phyloP scores from a whole-genome alignment of 35 echinoderm and acorn worm species.

The Eucidaris tribuloides region DNA sequence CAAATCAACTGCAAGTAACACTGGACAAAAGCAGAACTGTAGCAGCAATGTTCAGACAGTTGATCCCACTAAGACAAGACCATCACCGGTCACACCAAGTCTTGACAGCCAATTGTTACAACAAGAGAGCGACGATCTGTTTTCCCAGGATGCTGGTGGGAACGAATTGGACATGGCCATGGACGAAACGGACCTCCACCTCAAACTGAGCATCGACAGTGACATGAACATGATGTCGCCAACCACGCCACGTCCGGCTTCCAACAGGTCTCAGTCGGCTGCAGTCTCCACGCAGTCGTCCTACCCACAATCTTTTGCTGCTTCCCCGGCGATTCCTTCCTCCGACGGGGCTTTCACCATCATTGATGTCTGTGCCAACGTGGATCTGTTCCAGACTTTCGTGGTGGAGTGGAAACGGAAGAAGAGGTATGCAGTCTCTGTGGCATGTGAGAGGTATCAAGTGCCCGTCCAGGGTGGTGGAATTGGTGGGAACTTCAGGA shows the following conservation, averaged over 20 bases:
- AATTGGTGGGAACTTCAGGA: slow-evolving; percentile 81
- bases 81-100: not conserved
- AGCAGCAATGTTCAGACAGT: too few relatives aligned
- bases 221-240: slow-evolving; percentile 23
- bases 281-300: not conserved
- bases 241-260: not conserved
- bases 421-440: slow-evolving; percentile 66
- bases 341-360: slow-evolving; percentile 70
- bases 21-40: too few relatives aligned
- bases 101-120: not conserved
- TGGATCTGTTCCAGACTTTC: slow-evolving; percentile 79
- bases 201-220: slow-evolving; percentile 17
- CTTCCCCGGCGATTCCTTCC: slow-evolving; percentile 22
- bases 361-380: slow-evolving; percentile 90
- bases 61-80: too few relatives aligned
- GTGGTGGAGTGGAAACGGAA: slow-evolving; percentile 78
- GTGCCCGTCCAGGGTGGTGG: slow-evolving; percentile 64
- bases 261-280: not conserved
- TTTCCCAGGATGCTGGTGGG: slow-evolving; percentile 21
- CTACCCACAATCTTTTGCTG: not conserved
- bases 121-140: slow-evolving; percentile 4
- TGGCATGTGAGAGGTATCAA: slow-evolving; percentile 77
- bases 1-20: too few relatives aligned
- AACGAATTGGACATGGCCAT: slow-evolving; percentile 38
- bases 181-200: slow-evolving; percentile 11